Percentiles rank a stretch among this genome's conserved stretches.
Conservation (phyloP, 2,113 vertebrate genomes). For the Ophthalmolycus amberensis region DNA sequence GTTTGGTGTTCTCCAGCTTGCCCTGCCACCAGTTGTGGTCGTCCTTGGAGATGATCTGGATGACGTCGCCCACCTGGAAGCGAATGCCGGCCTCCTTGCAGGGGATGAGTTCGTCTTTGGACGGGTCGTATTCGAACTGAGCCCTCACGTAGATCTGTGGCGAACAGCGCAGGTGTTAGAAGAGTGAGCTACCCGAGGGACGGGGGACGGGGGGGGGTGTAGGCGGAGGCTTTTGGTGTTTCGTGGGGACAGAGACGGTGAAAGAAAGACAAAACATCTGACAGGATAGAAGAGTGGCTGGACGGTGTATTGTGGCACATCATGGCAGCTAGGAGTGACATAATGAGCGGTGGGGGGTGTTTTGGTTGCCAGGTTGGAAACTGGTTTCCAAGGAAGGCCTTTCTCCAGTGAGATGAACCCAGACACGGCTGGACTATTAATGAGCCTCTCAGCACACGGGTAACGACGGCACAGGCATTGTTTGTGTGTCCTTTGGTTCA, state of each 20-base stretch:
- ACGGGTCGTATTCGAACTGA: conserved; percentile 98
- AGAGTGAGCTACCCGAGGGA: neutral
- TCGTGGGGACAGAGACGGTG: neutral
- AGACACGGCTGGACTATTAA: conserved; percentile 46
- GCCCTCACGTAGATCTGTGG: conserved; percentile 97
- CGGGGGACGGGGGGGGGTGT: neutral
- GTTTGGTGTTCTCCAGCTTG: conserved; percentile 98
- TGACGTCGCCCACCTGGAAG: conserved; percentile 97
- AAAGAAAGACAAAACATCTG: neutral
- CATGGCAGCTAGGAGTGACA: neutral
- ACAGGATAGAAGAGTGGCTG: neutral
- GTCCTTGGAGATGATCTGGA: conserved; percentile 99
- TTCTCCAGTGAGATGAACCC: conserved; percentile 25
- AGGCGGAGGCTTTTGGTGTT: too few relatives aligned
- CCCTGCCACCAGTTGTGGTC: conserved; percentile 99
- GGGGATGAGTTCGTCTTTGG: conserved; percentile 98
- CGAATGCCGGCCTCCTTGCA: conserved; percentile 98
- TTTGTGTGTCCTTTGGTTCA: conserved; percentile 26
- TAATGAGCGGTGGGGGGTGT: neutral
- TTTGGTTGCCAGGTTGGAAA: conserved; percentile 33
- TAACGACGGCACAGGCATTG: conserved; percentile 67
- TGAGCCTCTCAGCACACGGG: conserved; percentile 37
- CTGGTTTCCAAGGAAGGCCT: conserved; percentile 19
- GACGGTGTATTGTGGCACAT: neutral
- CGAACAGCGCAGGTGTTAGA: neutral